Evolutionary conservation across 2,113 vertebrate species (phyloP).

Genomic region (Channa argus): DNA sequence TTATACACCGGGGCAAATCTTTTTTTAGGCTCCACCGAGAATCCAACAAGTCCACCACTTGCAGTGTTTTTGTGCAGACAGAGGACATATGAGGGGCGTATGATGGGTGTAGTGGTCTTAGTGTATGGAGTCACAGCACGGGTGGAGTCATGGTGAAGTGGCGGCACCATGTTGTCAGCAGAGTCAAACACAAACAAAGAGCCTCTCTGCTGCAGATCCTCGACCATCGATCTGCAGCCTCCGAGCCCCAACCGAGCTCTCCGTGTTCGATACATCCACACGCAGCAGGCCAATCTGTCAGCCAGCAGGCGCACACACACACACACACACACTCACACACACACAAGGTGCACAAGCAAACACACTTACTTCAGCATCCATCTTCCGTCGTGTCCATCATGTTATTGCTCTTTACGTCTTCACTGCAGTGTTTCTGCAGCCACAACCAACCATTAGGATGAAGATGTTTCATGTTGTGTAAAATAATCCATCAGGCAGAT

Average conservation of each 20-base stretch:
- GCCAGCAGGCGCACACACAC: conserved; percentile 29
- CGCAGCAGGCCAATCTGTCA: conserved; percentile 60
- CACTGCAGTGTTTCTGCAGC: too few relatives aligned
- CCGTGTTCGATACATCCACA: conserved; percentile 54
- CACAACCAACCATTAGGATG: too few relatives aligned
- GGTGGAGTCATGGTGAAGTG: conserved; percentile 17
- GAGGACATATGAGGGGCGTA: too few relatives aligned
- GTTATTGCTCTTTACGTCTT: too few relatives aligned
- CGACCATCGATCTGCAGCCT: conserved; percentile 56
- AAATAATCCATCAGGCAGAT: too few relatives aligned
- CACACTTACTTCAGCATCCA: too few relatives aligned
- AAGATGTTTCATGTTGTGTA: too few relatives aligned
- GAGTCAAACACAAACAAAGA: conserved; percentile 46
- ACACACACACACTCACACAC: conserved; percentile 31
- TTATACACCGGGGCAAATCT: too few relatives aligned
- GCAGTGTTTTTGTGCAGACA: too few relatives aligned
- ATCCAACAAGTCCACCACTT: too few relatives aligned
- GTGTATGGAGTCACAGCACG: not conserved
- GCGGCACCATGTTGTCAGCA: conserved; percentile 18
- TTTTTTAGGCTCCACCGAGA: too few relatives aligned
- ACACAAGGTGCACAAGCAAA: not conserved
- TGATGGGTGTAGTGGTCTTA: not conserved
- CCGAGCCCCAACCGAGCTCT: conserved; percentile 46
- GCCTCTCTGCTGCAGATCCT: conserved; percentile 57
- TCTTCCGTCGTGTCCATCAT: too few relatives aligned